Evolutionary conservation across 2,888 invertebrate species (phyloP), one percentile per base, ranked within the genome.

Genomic region (Euclidia mi): DNA sequence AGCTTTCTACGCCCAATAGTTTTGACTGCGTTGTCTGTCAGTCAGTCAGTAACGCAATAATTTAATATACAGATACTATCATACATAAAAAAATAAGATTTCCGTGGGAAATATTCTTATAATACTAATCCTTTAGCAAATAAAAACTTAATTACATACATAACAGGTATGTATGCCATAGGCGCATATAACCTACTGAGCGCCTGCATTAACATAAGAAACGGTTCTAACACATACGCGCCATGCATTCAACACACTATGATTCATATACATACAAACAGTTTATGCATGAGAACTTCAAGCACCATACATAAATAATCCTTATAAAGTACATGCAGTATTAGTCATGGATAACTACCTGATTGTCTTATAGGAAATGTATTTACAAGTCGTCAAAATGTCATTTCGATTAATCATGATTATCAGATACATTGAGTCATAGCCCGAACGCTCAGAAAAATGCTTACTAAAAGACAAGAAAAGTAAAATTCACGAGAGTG

Each of bases 171-270:
- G 1, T 25, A 3, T 25, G 4, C 4, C 20, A 25, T 7, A 29
- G 28, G 10, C 46, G 10, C 28, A 17, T 11, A 12, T 12, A 29
- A 42, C 14, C 17, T 29, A 17, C 35, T 29, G 28, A 35, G 35
- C 28, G 42, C 42, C 49, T 3, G 42, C 12, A 35, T 48, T 35
- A 29, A 4, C 29, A 50, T 35, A 42, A 50, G 34, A 35, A 50
- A 31, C 2, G 3, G 2, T 0, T 10, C 14, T 10, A 11, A 25
- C 42, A 28, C 32, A 28, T 6, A 10, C 7, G 18, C 28, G 25
- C 41, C 29, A 17, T 43, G 42, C 35, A 50, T n/a, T 0, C 12
- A 40, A 41, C 17, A 34, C 1, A 25, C 4, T 25, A 25, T 25
- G 20, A 25, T 25, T 25, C 20, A 25, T 25, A n/a, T n/a, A n/a